Evolutionary conservation across 2,797 vertebrate species (phyloP).

Genomic region (Pangasius sanitwongsei): DNA sequence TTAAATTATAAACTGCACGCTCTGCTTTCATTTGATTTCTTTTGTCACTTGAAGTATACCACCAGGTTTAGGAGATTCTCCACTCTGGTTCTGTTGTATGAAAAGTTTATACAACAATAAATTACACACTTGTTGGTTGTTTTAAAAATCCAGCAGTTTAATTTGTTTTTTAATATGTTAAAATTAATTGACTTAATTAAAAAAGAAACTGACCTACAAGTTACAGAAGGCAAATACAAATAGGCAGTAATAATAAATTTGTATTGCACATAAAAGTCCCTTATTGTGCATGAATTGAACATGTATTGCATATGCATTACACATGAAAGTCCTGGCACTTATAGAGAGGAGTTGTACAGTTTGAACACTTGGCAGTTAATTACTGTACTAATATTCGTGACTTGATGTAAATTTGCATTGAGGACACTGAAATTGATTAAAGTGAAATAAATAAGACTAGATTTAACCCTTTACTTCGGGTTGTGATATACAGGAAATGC

Average conservation of each 20-base stretch:
- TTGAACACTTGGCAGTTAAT: neutral
- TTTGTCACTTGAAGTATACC: neutral
- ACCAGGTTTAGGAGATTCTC: neutral
- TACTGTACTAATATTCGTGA: neutral
- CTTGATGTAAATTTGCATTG: neutral
- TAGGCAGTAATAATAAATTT: too few relatives aligned
- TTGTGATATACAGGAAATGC: conserved; percentile 83
- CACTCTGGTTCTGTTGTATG: neutral
- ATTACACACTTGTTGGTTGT: neutral
- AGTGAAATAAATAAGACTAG: neutral
- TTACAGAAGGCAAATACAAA: neutral
- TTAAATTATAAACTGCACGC: neutral
- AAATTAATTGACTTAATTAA: neutral
- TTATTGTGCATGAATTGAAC: too few relatives aligned
- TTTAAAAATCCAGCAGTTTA: neutral
- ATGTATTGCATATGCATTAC: too few relatives aligned
- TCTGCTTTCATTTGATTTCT: neutral
- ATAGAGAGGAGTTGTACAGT: too few relatives aligned
- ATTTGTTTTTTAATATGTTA: neutral
- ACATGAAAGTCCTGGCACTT: too few relatives aligned
- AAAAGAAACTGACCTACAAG: neutral
- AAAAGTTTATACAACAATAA: neutral
- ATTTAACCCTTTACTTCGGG: neutral
- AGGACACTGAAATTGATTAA: neutral
- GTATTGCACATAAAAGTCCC: too few relatives aligned